These are phyloP conservation scores for Akabosia matsudoensis DNA, from an alignment of 1,140 invertebrate species.

Conservation along the genomic window DNA sequence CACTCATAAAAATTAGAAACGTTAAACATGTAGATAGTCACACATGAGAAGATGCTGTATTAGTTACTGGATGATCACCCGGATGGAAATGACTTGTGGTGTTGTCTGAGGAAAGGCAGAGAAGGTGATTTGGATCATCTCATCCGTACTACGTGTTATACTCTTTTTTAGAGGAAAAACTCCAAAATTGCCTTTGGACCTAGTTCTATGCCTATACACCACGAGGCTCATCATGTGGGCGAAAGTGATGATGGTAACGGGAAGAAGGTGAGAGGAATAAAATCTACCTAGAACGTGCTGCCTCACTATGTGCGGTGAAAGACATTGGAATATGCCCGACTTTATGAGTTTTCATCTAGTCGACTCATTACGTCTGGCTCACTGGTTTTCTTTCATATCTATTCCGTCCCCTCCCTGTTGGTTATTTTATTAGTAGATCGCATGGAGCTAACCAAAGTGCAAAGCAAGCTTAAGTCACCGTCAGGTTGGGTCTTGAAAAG, in stretches of 20 bases:
- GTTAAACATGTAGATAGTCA: no score
- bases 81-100: no score
- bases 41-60: no score
- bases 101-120: no score
- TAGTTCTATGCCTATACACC: background rate
- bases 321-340: background rate
- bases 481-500: no score
- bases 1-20: no score
- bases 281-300: background rate
- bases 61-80: no score
- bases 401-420: no score
- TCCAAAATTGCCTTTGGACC: background rate
- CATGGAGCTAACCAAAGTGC: background rate
- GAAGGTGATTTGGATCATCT: background rate
- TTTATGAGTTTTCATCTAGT: slow-evolving; percentile 15
- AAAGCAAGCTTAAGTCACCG: no score
- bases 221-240: background rate
- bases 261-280: background rate
- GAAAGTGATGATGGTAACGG: background rate
- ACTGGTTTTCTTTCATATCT: background rate
- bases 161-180: background rate
- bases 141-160: background rate
- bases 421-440: background rate
- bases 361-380: slow-evolving; percentile 19
- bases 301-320: background rate